phyloP scores from a whole-genome alignment of 2,113 vertebrate species.

The Macaca fascicularis region DNA sequence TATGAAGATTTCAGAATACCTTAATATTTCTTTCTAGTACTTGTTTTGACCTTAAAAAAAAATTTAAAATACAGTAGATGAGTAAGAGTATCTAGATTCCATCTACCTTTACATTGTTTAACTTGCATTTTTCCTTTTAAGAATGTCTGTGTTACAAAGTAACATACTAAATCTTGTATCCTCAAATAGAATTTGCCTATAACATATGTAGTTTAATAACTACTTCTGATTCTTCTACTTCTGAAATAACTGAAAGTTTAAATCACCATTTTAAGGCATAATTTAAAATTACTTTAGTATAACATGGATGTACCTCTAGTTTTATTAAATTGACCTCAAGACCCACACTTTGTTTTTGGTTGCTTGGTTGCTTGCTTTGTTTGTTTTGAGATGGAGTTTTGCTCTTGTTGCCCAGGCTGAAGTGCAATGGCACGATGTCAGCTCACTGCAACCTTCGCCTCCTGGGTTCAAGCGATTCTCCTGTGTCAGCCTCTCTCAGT shows the following conservation, averaged over 20 bases:
- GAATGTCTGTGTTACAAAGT: background rate
- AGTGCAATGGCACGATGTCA: too few species aligned
- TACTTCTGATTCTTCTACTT: background rate
- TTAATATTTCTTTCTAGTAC: background rate
- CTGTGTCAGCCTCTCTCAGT: background rate
- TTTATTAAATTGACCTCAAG: conserved; percentile 18
- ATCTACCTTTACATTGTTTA: background rate
- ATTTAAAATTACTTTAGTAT: background rate
- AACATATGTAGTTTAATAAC: background rate
- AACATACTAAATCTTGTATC: background rate
- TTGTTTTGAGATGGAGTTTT: too few species aligned
- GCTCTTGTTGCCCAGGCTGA: too few species aligned
- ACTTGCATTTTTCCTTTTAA: background rate
- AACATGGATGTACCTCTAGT: background rate
- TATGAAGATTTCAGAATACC: background rate
- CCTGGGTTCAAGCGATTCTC: too few species aligned
- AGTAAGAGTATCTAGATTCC: background rate
- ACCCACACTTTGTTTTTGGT: background rate
- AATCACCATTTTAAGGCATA: conserved; percentile 42
- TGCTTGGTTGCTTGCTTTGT: too few species aligned
- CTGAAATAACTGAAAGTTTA: background rate
- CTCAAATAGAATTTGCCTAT: background rate
- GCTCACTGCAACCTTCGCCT: too few species aligned
- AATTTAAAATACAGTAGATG: conserved; percentile 10
- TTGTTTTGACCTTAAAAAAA: conserved; percentile 25